Conservation (phyloP, 2,113 vertebrate genomes). For the Lontra canadensis region DNA sequence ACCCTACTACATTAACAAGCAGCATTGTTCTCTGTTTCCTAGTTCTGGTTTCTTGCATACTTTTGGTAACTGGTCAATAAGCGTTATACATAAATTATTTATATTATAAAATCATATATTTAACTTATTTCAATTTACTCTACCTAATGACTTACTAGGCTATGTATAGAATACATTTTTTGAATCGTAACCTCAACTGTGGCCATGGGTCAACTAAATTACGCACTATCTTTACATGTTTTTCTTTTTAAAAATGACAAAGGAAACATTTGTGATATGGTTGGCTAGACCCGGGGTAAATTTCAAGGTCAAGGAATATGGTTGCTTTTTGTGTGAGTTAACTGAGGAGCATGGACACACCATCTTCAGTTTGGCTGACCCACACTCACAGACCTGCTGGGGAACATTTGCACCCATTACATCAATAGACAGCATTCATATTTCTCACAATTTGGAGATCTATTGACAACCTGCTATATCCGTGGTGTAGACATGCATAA, state of each 20-base stretch:
- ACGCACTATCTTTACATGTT: neutral
- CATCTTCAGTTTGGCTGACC: neutral
- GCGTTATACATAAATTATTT: neutral
- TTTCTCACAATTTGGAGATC: neutral
- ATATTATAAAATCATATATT: neutral
- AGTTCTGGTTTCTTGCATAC: neutral
- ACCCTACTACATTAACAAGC: accelerated
- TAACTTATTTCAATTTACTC: neutral
- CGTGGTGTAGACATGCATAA: neutral
- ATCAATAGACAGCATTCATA: neutral
- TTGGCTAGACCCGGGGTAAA: neutral
- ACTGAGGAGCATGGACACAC: neutral
- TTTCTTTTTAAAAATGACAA: neutral
- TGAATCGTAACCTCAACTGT: too few relatives aligned
- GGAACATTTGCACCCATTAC: neutral
- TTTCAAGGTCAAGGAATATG: neutral
- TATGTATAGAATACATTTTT: neutral
- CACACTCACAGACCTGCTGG: accelerated
- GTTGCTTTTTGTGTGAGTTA: neutral
- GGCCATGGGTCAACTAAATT: neutral
- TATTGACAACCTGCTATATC: too few relatives aligned
- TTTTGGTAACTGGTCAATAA: neutral
- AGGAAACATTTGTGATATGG: neutral
- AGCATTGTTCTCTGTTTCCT: neutral
- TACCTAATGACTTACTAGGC: neutral